Percentiles rank a stretch among this genome's conserved stretches.
Conservation (phyloP, 2,113 vertebrate genomes). For the Geococcyx californianus region DNA sequence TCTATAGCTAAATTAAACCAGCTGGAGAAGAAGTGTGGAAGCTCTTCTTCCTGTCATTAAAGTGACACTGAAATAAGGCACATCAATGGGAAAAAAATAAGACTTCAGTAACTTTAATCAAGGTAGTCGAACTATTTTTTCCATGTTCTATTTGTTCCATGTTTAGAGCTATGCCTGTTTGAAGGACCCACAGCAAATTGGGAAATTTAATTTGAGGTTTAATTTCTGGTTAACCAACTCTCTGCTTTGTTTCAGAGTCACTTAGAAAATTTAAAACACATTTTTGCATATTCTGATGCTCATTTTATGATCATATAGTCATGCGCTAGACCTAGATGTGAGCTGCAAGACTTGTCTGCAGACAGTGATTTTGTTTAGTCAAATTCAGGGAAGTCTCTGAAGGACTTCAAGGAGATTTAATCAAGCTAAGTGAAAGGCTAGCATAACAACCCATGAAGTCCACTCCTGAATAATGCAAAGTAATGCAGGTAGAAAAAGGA, state of each 20-base stretch:
- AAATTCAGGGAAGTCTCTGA: constrained; percentile 38
- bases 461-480: constrained; percentile 46
- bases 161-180: background rate
- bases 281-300: constrained; percentile 28
- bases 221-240: background rate
- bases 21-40: background rate
- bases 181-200: background rate
- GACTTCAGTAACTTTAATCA: background rate
- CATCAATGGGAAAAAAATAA: background rate
- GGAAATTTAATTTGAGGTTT: background rate
- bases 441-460: background rate
- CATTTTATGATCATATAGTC: background rate
- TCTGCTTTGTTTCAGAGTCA: background rate
- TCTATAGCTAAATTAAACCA: background rate
- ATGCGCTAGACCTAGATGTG: background rate
- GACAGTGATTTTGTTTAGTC: constrained; percentile 51
- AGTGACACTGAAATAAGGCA: background rate
- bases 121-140: background rate
- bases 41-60: background rate
- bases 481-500: background rate
- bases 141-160: background rate
- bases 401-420: constrained; percentile 47
- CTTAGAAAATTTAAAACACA: background rate
- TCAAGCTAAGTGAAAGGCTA: constrained; percentile 28
- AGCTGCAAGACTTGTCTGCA: constrained; percentile 37